Base-by-base conservation (phyloP, 2,113 vertebrate genomes). In the Platichthys stellatus region DNA sequence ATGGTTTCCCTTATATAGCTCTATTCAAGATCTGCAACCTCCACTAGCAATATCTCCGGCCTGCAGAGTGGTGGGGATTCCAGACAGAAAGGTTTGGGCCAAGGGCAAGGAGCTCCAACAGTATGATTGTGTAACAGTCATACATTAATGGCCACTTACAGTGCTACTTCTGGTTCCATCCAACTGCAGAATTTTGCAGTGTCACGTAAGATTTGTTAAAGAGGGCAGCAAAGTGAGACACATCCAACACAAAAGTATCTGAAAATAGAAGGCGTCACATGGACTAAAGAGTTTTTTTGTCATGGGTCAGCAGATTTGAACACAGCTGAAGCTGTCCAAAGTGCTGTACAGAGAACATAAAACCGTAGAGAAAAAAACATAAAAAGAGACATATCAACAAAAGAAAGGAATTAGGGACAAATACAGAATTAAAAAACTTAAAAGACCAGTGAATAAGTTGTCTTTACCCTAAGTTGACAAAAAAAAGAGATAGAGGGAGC, bases 1-100 rank as follows among this genome's bases (percentile, higher is more conserved):
- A 89, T 71, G 80, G 83, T 89, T 93, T 90, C 74, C 91, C 92
- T 92, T 93, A 93, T 93, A 93, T 93, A 94, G 90, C 74, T 79
- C 72, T 86, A 71, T 77, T 88, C 80, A 80, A 85, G 80, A 82
- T 76, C 72, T 24, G 68, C 70, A 70, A 84, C 67, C 74, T 86
- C 80, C 57, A 81, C 66, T 45, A 81, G 81, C 74, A 63, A 58
- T 82, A 85, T 83, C 79, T 66, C 61, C 71, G 82, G 72, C 72
- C 69, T 21, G 31, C 72, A 65, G 80, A 58, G 77, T 74, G 78
- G 43, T 24, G 63, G 77, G 82, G 77, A 57, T 71, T 79, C 35
- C 72, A 82, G 83, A 67, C 72, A 71, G 86, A 70, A 82, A 66
- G 80, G 80, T 87, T 86, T 78, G 2, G 17, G 86, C 85, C 82